Evolutionary conservation across 1,140 invertebrate species (phyloP).

Genomic region (Platorchestia sp.): DNA sequence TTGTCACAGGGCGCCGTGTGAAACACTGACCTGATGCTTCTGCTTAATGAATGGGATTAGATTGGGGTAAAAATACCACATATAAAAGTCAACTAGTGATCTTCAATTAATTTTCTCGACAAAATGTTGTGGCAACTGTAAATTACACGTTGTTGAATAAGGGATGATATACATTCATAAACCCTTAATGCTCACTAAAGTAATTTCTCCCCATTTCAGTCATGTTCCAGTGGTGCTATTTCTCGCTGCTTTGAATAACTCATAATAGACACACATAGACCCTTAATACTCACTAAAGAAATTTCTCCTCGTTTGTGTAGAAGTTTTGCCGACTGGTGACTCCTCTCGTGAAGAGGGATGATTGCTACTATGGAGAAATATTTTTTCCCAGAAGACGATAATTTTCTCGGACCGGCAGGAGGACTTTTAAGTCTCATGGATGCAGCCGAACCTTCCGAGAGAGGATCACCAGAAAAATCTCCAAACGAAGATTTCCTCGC

Average conservation of each 20-base stretch:
- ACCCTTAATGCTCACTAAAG: too few species aligned
- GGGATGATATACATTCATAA: too few species aligned
- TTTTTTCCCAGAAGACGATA: slow-evolving; percentile 47
- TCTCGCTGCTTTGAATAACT: not conserved
- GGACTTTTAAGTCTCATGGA: slow-evolving; percentile 38
- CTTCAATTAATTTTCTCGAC: too few species aligned
- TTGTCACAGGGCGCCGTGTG: not conserved
- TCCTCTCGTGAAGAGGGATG: slow-evolving; percentile 1
- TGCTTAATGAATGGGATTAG: too few species aligned
- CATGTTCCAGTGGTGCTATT: not conserved
- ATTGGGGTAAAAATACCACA: too few species aligned
- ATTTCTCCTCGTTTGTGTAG: not conserved
- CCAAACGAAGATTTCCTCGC: not conserved
- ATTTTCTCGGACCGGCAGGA: slow-evolving; percentile 36
- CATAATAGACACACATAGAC: not conserved
- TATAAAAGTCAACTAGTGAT: too few species aligned
- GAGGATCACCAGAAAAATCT: not conserved
- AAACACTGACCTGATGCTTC: too few species aligned
- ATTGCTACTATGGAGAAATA: slow-evolving; percentile 50
- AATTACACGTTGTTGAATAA: too few species aligned
- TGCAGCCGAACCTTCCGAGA: not conserved
- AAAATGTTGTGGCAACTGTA: too few species aligned
- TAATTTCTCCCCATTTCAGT: too few species aligned
- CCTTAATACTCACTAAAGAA: not conserved
- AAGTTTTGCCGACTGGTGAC: not conserved